Evolutionary conservation across 1,140 invertebrate species (phyloP).

Genomic region (Magallana gigas): DNA sequence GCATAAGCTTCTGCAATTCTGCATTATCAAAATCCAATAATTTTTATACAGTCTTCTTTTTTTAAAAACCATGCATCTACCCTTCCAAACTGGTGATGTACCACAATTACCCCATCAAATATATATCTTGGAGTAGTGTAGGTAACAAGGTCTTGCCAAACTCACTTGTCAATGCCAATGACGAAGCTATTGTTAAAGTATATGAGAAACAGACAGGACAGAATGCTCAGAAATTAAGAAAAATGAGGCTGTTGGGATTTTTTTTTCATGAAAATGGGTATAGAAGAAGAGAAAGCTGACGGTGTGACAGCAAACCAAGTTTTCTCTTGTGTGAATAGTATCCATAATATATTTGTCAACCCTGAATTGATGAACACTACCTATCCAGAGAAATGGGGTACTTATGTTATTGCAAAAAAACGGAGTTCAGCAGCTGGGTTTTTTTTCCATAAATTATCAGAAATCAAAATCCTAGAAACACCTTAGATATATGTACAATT

Average conservation of each 20-base stretch:
- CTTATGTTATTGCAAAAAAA: too few species aligned
- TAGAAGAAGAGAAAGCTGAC: background rate
- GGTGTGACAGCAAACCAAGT: background rate
- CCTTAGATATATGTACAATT: too few species aligned
- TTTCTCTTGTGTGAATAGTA: too few species aligned
- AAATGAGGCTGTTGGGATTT: background rate
- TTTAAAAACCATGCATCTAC: constrained; percentile 47
- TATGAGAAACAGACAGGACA: too few species aligned
- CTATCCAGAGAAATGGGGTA: too few species aligned
- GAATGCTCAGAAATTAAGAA: background rate
- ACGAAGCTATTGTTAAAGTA: background rate
- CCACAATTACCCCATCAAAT: too few species aligned
- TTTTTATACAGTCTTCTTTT: constrained; percentile 44
- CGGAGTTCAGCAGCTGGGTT: too few species aligned
- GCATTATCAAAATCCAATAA: constrained; percentile 42
- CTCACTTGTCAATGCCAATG: background rate
- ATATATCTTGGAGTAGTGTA: too few species aligned
- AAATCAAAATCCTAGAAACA: too few species aligned
- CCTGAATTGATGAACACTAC: too few species aligned
- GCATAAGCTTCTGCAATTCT: constrained; percentile 36
- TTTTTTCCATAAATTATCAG: too few species aligned
- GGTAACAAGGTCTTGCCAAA: background rate
- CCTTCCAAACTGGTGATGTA: background rate
- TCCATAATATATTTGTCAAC: too few species aligned
- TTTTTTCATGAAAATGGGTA: background rate